These are phyloP conservation scores for Stictocephala bisonia DNA, from an alignment of 2,888 invertebrate species.

Conservation along the genomic window DNA sequence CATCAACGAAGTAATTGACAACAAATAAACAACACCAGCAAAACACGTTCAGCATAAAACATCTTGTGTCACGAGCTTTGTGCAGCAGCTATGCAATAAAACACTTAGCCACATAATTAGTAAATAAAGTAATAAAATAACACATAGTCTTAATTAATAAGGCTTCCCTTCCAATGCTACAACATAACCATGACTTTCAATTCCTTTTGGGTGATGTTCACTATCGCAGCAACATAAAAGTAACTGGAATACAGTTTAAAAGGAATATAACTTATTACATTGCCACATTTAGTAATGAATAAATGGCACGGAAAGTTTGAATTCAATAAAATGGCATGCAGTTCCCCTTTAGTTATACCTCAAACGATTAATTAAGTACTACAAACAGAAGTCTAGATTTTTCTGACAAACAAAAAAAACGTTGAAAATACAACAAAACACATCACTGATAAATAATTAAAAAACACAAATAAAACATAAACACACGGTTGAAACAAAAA, in stretches of 20 bases:
- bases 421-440: slow-evolving; percentile 37
- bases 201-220: slow-evolving; percentile 34
- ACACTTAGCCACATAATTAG: slow-evolving; percentile 34
- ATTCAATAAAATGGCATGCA: slow-evolving; percentile 14
- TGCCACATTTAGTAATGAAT: slow-evolving; percentile 20
- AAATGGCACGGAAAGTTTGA: slow-evolving; percentile 12
- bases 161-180: slow-evolving; percentile 15
- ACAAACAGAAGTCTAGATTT: slow-evolving; percentile 11
- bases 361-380: not conserved
- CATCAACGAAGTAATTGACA: not conserved
- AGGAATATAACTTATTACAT: slow-evolving; percentile 12
- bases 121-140: slow-evolving; percentile 36
- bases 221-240: slow-evolving; percentile 20
- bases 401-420: slow-evolving; percentile 19
- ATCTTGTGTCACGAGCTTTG: slow-evolving; percentile 25
- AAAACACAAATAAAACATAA: slow-evolving; percentile 37
- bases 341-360: slow-evolving; percentile 13
- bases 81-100: slow-evolving; percentile 11
- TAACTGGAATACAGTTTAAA: too few relatives aligned
- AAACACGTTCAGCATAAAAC: slow-evolving; percentile 32
- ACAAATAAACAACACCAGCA: not conserved
- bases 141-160: slow-evolving; percentile 38
- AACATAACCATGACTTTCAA: slow-evolving; percentile 31
- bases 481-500: slow-evolving; percentile 26
- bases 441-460: slow-evolving; percentile 6